Conservation (phyloP, 1,140 invertebrate species). For the Ips nitidus region DNA sequence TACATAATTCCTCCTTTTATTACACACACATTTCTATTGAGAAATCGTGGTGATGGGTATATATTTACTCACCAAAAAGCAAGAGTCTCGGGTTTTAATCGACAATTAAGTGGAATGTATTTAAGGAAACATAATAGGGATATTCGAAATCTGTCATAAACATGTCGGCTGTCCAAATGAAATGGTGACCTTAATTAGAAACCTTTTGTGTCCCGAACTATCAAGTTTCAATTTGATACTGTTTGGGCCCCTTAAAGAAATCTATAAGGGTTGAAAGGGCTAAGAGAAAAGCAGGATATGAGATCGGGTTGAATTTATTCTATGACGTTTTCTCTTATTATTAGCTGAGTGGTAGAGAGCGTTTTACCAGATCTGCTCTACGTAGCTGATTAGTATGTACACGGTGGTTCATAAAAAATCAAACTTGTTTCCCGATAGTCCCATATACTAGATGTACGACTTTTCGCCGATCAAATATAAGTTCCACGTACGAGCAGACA, state of each 20-base stretch:
- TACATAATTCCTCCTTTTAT: not conserved
- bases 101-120: not conserved
- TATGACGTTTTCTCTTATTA: not conserved
- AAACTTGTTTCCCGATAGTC: too few relatives aligned
- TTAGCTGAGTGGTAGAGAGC: not conserved
- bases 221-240: constrained; percentile 16
- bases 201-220: constrained; percentile 15
- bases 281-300: not conserved
- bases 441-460: too few relatives aligned
- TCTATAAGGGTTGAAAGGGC: not conserved
- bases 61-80: too few relatives aligned
- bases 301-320: not conserved
- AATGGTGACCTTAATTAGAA: constrained; percentile 23
- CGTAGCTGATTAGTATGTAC: too few relatives aligned
- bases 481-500: constrained; percentile 20
- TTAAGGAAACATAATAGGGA: constrained; percentile 8
- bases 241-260: constrained; percentile 7
- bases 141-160: constrained; percentile 6
- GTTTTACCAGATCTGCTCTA: not conserved
- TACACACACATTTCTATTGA: too few relatives aligned
- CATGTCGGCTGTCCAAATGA: constrained; percentile 10
- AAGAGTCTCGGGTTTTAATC: too few relatives aligned
- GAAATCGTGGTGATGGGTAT: too few relatives aligned
- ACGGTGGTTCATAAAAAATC: too few relatives aligned
- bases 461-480: constrained; percentile 14